These are phyloP conservation scores for Carcharodon carcharias DNA, from an alignment of 2,797 vertebrate genomes.

Conservation along the genomic window DNA sequence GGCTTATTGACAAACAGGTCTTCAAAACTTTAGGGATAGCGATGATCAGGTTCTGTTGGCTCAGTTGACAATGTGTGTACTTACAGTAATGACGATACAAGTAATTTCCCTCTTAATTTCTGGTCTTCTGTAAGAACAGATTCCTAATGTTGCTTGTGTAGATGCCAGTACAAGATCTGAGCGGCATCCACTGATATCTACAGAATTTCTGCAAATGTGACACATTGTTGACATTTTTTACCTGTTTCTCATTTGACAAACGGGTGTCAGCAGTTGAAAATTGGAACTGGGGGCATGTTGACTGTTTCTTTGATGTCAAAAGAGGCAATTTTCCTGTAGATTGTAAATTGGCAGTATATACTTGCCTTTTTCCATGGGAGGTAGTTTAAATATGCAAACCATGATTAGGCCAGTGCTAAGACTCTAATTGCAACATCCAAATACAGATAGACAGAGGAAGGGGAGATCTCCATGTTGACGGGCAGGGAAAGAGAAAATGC, in stretches of 20 bases:
- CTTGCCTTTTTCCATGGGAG: too few species aligned
- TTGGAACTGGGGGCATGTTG: neutral
- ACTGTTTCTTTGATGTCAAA: neutral
- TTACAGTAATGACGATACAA: neutral
- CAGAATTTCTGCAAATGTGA: neutral
- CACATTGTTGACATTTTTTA: neutral
- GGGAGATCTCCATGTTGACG: too few species aligned
- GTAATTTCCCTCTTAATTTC: neutral
- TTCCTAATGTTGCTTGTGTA: neutral
- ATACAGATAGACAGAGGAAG: too few species aligned
- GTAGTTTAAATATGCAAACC: too few species aligned
- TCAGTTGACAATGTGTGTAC: neutral
- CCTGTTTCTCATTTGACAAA: neutral
- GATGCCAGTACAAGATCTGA: neutral
- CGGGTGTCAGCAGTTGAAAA: neutral
- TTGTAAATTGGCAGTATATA: too few species aligned
- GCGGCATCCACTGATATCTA: neutral
- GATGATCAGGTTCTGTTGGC: too few species aligned
- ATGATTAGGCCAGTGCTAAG: too few species aligned
- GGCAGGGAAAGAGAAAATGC: too few species aligned
- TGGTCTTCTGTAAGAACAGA: neutral
- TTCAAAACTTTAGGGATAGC: neutral
- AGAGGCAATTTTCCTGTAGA: neutral
- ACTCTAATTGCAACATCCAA: too few species aligned
- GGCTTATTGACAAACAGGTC: neutral